These are phyloP conservation scores for Crotalus tigris DNA, from an alignment of 2,113 vertebrate genomes.

Conservation along the genomic window DNA sequence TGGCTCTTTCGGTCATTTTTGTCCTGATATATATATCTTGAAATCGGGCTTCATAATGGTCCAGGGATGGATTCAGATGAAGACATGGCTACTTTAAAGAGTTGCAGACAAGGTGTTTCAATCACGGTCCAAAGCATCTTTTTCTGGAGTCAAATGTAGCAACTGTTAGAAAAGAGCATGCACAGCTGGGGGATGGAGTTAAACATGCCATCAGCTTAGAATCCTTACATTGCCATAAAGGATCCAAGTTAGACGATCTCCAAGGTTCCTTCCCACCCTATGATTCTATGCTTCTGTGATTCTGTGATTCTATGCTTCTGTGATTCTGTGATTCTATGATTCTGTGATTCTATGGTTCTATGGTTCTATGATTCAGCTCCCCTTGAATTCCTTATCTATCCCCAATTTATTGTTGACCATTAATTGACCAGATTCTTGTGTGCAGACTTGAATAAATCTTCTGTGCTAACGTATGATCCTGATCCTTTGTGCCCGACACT, in stretches of 20 bases:
- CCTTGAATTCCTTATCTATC: not conserved
- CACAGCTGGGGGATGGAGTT: not conserved
- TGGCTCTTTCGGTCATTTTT: not conserved
- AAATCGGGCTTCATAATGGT: not conserved
- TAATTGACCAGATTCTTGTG: not conserved
- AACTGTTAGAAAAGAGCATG: not conserved
- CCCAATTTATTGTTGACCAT: not conserved
- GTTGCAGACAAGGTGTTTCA: not conserved
- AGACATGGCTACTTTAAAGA: not conserved
- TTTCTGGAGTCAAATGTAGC: not conserved
- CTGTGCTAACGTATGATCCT: not conserved
- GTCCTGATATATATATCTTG: not conserved
- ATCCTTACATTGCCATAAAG: not conserved
- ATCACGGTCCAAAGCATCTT: not conserved
- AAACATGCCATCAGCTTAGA: not conserved
- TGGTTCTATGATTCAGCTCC: not conserved
- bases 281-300: too few species aligned
- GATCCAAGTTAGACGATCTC: not conserved
- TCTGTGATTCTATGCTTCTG: too few species aligned
- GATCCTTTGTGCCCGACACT: not conserved
- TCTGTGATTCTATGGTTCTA: not conserved
- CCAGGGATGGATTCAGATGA: not conserved
- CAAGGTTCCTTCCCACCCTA: not conserved
- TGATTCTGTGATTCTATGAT: not conserved
- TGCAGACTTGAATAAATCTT: not conserved